Conservation (phyloP, 1,140 invertebrate species). For the Dysdera silvatica region DNA sequence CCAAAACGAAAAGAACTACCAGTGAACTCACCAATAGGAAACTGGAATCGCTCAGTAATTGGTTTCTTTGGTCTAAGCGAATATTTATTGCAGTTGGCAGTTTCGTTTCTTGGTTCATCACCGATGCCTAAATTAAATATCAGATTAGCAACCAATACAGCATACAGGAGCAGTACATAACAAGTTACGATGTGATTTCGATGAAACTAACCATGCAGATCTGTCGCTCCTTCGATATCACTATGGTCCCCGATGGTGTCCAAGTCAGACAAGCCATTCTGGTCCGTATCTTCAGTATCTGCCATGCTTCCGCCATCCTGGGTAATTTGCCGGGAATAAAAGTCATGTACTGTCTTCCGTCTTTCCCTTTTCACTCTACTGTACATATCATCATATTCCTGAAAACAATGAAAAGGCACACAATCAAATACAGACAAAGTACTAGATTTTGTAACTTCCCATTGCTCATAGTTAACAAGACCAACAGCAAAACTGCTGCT, state of each 20-base stretch:
- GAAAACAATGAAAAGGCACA: slow-evolving; percentile 25
- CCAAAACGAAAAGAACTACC: neutral
- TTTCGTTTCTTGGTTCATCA: slow-evolving; percentile 24
- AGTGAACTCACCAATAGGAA: slow-evolving; percentile 41
- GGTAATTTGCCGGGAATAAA: slow-evolving; percentile 18
- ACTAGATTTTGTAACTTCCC: too few relatives aligned
- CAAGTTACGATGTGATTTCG: too few relatives aligned
- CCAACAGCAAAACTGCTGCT: too few relatives aligned
- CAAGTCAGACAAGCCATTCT: slow-evolving; percentile 36
- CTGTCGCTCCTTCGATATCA: slow-evolving; percentile 27
- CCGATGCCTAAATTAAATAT: too few relatives aligned
- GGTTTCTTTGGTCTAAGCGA: slow-evolving; percentile 49
- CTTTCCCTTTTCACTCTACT: slow-evolving; percentile 53
- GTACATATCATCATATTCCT: slow-evolving; percentile 55
- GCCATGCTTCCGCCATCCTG: slow-evolving; percentile 29
- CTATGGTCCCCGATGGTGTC: slow-evolving; percentile 37
- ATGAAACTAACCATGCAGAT: too few relatives aligned
- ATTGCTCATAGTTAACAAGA: too few relatives aligned
- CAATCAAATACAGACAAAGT: too few relatives aligned
- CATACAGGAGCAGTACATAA: too few relatives aligned
- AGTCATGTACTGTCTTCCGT: slow-evolving; percentile 42
- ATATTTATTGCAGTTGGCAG: slow-evolving; percentile 41
- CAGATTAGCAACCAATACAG: too few relatives aligned
- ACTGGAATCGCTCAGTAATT: slow-evolving; percentile 49
- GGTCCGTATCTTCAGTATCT: slow-evolving; percentile 36